Conservation (phyloP, 2,888 invertebrate species). For the Syrista parreyssii region DNA sequence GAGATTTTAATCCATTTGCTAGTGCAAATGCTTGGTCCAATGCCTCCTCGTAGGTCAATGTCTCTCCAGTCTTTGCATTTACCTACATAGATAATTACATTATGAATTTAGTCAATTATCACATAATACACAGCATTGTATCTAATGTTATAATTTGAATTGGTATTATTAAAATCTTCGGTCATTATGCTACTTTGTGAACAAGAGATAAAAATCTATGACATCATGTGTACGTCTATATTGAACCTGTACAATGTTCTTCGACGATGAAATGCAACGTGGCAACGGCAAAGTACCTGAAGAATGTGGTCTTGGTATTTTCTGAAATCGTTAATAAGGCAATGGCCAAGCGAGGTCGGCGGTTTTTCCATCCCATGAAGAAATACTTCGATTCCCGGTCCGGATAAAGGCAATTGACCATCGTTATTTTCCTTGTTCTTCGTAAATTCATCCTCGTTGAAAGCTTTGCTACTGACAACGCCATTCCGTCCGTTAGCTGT, state of each 20-base stretch:
- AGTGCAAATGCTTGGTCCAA: slow-evolving; percentile 15
- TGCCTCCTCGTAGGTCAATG: slow-evolving; percentile 15
- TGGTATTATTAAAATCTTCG: not conserved
- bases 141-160: not conserved
- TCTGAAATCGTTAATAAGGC: slow-evolving; percentile 15
- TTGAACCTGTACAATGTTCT: not conserved
- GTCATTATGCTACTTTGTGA: too few relatives aligned
- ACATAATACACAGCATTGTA: not conserved
- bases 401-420: not conserved
- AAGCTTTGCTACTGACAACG: slow-evolving; percentile 9
- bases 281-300: not conserved
- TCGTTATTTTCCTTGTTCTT: slow-evolving; percentile 7
- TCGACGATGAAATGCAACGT: not conserved
- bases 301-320: slow-evolving; percentile 14
- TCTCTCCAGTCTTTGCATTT: slow-evolving; percentile 17
- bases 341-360: slow-evolving; percentile 15
- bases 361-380: slow-evolving; percentile 7
- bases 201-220: not conserved
- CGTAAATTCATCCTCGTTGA: slow-evolving; percentile 11
- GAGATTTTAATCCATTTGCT: slow-evolving; percentile 12
- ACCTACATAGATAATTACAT: slow-evolving; percentile 1
- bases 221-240: not conserved
- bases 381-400: slow-evolving; percentile 6
- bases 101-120: not conserved
- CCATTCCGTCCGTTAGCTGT: slow-evolving; percentile 7